These are phyloP conservation scores for Galeopsomyia nigrocyanea DNA, from an alignment of 2,888 invertebrate genomes.

Conservation along the genomic window DNA sequence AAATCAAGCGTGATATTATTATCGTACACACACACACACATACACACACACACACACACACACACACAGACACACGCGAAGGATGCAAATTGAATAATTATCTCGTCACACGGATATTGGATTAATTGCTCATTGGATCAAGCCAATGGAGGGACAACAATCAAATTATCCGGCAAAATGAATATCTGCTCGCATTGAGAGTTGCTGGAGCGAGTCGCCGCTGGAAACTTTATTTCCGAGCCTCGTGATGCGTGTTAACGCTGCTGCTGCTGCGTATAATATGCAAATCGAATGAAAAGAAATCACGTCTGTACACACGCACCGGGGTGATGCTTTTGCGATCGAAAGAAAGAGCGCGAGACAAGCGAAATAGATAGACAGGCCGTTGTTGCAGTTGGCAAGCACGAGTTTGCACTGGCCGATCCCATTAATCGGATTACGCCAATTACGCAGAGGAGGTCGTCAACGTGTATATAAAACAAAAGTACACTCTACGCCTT, in stretches of 20 bases:
- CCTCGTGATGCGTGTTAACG: neutral
- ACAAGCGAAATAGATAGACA: constrained; percentile 1
- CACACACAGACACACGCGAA: too few species aligned
- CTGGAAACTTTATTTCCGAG: neutral
- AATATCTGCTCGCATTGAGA: constrained; percentile 42
- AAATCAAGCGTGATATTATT: too few species aligned
- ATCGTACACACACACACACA: too few species aligned
- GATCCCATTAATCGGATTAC: constrained; percentile 55
- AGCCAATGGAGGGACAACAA: too few species aligned
- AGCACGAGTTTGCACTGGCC: constrained; percentile 25
- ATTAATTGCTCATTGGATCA: too few species aligned
- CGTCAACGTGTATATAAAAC: constrained; percentile 19
- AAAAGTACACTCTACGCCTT: constrained; percentile 8
- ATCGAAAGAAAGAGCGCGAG: neutral
- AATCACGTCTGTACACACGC: neutral
- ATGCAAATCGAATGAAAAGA: constrained; percentile 8
- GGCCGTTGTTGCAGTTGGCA: too few species aligned
- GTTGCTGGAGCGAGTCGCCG: constrained; percentile 1
- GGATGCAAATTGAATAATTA: too few species aligned
- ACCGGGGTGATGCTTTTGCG: neutral
- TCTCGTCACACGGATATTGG: too few species aligned
- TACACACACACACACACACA: too few species aligned
- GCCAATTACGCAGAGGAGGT: constrained; percentile 51
- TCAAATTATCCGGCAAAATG: neutral
- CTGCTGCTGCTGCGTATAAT: neutral